phyloP scores from a whole-genome alignment of 2,888 invertebrate species.

The Alloscopus bannaensis region DNA sequence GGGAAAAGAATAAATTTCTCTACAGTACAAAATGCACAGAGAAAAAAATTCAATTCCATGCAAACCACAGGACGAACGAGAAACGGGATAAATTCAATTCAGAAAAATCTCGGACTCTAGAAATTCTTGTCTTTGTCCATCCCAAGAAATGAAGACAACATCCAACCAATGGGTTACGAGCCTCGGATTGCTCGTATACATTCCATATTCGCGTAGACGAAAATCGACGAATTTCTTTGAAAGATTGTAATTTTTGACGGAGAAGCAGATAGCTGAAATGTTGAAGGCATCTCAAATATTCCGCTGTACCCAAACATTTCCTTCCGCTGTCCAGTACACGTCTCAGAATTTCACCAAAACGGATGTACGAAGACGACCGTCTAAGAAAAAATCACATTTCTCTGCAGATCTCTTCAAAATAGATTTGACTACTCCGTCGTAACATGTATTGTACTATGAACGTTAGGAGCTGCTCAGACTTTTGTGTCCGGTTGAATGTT shows the following conservation, averaged over 20 bases:
- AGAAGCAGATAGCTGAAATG: constrained; percentile 34
- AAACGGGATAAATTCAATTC: constrained; percentile 39
- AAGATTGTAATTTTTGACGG: constrained; percentile 27
- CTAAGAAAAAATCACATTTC: no score
- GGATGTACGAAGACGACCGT: no score
- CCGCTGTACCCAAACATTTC: not conserved
- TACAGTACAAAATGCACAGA: no score
- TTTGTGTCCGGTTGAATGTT: constrained; percentile 48
- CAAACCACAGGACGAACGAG: constrained; percentile 15
- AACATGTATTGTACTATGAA: no score
- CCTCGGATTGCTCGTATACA: constrained; percentile 7
- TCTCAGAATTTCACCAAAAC: no score
- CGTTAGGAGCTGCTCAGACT: no score
- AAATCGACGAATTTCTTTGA: not conserved
- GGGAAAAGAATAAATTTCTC: not conserved
- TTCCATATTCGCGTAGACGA: not conserved
- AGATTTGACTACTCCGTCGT: no score
- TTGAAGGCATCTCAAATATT: not conserved
- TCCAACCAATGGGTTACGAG: no score
- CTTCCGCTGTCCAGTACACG: no score
- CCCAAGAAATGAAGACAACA: constrained; percentile 35
- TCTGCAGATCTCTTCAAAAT: no score
- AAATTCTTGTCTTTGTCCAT: constrained; percentile 50
- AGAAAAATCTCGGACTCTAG: constrained; percentile 38
- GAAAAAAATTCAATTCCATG: constrained; percentile 38